Evolutionary conservation across 2,797 vertebrate species (phyloP).

Genomic region (Acanthurus lineatus): DNA sequence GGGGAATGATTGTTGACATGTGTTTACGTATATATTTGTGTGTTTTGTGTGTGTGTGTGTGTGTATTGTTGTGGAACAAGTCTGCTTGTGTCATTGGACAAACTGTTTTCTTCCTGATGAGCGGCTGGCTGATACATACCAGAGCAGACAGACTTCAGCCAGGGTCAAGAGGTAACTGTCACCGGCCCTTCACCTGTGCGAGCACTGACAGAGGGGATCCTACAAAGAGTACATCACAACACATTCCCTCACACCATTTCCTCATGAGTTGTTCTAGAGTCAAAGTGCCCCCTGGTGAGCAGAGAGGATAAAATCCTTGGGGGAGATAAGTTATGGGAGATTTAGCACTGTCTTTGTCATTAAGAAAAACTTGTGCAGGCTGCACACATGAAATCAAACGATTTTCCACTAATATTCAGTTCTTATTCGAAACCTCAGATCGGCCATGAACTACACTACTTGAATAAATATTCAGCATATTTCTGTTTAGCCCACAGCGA

Average conservation of each 20-base stretch:
- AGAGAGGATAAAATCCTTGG: slow-evolving; percentile 42
- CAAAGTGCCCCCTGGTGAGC: slow-evolving; percentile 74
- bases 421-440: slow-evolving; percentile 45
- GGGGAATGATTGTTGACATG: slow-evolving; percentile 46
- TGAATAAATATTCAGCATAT: slow-evolving; percentile 63
- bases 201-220: slow-evolving; percentile 32
- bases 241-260: slow-evolving; percentile 27
- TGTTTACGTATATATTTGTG: slow-evolving; percentile 16
- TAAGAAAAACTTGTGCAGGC: slow-evolving; percentile 31
- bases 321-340: slow-evolving; percentile 11
- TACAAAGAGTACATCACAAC: slow-evolving; percentile 51
- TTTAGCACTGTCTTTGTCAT: slow-evolving; percentile 40
- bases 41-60: slow-evolving; percentile 3
- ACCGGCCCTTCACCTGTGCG: slow-evolving; percentile 58
- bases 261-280: slow-evolving; percentile 38
- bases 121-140: slow-evolving; percentile 51
- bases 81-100: slow-evolving; percentile 37
- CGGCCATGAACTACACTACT: slow-evolving; percentile 40
- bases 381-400: slow-evolving; percentile 13
- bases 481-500: slow-evolving; percentile 53
- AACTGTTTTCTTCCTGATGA: slow-evolving; percentile 68
- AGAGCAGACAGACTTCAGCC: slow-evolving; percentile 55
- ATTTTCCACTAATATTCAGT: slow-evolving; percentile 34
- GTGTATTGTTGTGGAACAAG: slow-evolving; percentile 9
- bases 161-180: slow-evolving; percentile 64